Conservation (phyloP, 2,113 vertebrate genomes). For the Heliornis fulica region DNA sequence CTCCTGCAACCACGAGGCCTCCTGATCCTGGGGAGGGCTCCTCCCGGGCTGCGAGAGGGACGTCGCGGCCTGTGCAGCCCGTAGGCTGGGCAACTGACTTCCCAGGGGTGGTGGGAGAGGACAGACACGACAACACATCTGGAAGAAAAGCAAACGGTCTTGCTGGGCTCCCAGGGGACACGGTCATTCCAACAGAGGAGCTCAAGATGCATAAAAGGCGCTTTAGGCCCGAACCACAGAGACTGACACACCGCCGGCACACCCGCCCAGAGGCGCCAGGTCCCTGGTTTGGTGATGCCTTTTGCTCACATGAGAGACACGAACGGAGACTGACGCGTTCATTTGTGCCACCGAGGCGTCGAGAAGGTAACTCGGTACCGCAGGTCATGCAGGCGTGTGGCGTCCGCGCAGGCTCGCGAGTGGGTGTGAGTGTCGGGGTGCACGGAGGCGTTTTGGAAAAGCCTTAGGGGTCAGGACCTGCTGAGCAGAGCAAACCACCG, state of each 20-base stretch:
- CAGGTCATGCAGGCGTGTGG: constrained; percentile 43
- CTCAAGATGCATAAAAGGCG: constrained; percentile 10
- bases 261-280: not conserved
- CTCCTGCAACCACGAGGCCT: not conserved
- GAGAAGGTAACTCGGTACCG: not conserved
- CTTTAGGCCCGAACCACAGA: constrained; percentile 44
- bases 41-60: not conserved
- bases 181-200: not conserved
- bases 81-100: not conserved
- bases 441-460: not conserved
- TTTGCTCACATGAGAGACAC: constrained; percentile 2
- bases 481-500: not conserved
- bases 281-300: not conserved
- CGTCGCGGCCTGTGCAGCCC: not conserved
- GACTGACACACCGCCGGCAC: constrained; percentile 48
- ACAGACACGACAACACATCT: not conserved
- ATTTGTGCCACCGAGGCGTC: constrained; percentile 51
- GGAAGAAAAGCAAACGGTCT: not conserved
- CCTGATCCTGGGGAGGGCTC: accelerated
- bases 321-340: not conserved
- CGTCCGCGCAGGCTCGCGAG: no score
- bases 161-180: not conserved
- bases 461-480: not conserved
- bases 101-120: not conserved
- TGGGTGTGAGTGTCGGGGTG: not conserved